Conservation (phyloP, 2,113 vertebrate genomes). For the Sminthopsis crassicaudata region DNA sequence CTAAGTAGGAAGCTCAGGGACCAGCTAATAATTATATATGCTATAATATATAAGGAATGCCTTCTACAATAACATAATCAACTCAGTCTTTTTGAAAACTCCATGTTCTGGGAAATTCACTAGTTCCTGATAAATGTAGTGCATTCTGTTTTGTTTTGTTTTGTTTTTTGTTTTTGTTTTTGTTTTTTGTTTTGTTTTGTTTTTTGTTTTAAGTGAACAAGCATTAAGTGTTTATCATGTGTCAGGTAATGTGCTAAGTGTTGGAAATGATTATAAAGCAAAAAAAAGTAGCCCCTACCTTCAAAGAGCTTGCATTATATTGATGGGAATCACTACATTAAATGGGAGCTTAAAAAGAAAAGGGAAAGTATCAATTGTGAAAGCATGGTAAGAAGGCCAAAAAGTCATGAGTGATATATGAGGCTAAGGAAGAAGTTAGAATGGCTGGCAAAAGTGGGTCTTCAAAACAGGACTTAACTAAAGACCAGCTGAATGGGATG, state of each 20-base stretch:
- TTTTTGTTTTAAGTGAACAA: not conserved
- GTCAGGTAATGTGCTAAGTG: not conserved
- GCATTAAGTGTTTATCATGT: not conserved
- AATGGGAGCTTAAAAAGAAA: not conserved
- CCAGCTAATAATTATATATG: not conserved
- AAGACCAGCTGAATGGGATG: not conserved
- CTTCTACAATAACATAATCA: not conserved
- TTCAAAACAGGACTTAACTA: not conserved
- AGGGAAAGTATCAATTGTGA: not conserved
- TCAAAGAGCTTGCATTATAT: not conserved
- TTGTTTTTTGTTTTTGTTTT: too few species aligned
- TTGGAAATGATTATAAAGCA: not conserved
- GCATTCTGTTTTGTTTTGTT: not conserved
- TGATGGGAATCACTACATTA: not conserved
- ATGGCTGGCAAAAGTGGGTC: not conserved
- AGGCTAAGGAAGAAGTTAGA: not conserved
- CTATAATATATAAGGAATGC: fast-evolving
- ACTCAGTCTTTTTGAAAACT: not conserved
- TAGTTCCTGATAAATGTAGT: not conserved
- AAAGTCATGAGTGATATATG: not conserved
- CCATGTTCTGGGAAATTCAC: not conserved
- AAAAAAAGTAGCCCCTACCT: not conserved
- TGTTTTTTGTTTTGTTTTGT: not conserved
- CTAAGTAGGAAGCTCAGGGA: not conserved
- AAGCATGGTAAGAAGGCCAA: not conserved